Conservation (phyloP, 1,140 invertebrate genomes). For the Nomia melanderi region DNA sequence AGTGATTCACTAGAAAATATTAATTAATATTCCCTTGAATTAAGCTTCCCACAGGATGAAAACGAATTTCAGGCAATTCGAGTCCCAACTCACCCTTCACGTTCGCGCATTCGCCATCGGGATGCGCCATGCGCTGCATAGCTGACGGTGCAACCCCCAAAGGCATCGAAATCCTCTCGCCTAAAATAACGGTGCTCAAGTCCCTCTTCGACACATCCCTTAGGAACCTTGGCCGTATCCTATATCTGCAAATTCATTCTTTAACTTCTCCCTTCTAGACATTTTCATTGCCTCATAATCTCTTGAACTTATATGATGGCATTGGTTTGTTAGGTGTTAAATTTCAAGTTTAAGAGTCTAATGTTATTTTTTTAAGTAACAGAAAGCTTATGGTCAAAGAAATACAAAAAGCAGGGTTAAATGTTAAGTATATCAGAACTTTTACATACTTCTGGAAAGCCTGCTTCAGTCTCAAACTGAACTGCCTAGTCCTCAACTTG, state of each 20-base stretch:
- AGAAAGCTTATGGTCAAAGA: too few relatives aligned
- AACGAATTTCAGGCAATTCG: too few relatives aligned
- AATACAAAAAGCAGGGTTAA: too few relatives aligned
- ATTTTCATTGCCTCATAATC: not conserved
- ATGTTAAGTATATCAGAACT: too few relatives aligned
- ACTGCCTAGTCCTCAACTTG: slow-evolving; percentile 92
- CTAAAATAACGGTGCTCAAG: slow-evolving; percentile 85
- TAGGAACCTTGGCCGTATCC: slow-evolving; percentile 90
- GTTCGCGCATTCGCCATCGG: slow-evolving; percentile 93
- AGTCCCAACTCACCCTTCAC: slow-evolving; percentile 85
- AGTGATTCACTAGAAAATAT: too few relatives aligned
- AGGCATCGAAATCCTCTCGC: slow-evolving; percentile 88
- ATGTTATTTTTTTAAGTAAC: too few relatives aligned
- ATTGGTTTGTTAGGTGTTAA: too few relatives aligned
- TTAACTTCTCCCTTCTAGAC: not conserved
- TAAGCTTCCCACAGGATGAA: too few relatives aligned
- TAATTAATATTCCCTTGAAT: too few relatives aligned
- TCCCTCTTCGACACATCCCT: slow-evolving; percentile 87
- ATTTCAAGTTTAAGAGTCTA: too few relatives aligned
- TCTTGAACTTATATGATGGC: too few relatives aligned
- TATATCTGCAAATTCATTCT: slow-evolving; percentile 82
- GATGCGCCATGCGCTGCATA: slow-evolving; percentile 96
- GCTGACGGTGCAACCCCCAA: slow-evolving; percentile 95
- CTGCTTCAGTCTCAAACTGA: slow-evolving; percentile 87
- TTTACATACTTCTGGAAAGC: slow-evolving; percentile 90